phyloP scores from a whole-genome alignment of 2,888 invertebrate species.

The Pheosia gnoma region DNA sequence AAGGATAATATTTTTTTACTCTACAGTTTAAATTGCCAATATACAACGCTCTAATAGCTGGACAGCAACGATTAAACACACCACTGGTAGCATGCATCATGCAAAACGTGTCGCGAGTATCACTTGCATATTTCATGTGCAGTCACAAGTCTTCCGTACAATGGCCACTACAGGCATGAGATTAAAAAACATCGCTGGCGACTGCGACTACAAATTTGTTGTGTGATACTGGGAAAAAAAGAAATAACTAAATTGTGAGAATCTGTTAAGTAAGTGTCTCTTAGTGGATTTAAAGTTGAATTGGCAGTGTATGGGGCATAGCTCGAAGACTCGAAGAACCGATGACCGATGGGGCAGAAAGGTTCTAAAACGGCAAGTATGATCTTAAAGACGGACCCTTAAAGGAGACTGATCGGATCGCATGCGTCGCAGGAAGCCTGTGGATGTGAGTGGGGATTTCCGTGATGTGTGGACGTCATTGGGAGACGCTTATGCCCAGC shows the following conservation, averaged over 20 bases:
- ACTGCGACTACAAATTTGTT: constrained; percentile 37
- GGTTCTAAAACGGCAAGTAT: too few species aligned
- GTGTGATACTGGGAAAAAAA: constrained; percentile 18
- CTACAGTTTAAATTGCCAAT: constrained; percentile 14
- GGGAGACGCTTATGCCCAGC: too few species aligned
- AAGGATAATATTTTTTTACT: background rate
- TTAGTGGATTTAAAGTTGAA: too few species aligned
- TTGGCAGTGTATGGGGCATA: too few species aligned
- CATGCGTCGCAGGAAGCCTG: too few species aligned
- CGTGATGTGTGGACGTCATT: too few species aligned
- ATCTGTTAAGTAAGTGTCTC: too few species aligned
- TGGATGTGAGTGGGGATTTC: too few species aligned
- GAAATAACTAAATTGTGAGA: constrained; percentile 12
- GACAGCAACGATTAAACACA: constrained; percentile 38
- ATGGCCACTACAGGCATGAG: constrained; percentile 42
- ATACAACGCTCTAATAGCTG: constrained; percentile 28
- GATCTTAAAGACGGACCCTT: too few species aligned
- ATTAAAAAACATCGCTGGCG: constrained; percentile 42
- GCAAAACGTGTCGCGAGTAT: constrained; percentile 41
- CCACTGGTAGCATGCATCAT: constrained; percentile 45
- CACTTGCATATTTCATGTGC: constrained; percentile 53
- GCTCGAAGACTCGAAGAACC: too few species aligned
- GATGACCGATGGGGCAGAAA: too few species aligned
- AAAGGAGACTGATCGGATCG: too few species aligned
- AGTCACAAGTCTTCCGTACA: constrained; percentile 52